Evolutionary conservation across 2,113 vertebrate species (phyloP), one percentile per base, ranked within the genome.

Genomic region (Perccottus glenii): DNA sequence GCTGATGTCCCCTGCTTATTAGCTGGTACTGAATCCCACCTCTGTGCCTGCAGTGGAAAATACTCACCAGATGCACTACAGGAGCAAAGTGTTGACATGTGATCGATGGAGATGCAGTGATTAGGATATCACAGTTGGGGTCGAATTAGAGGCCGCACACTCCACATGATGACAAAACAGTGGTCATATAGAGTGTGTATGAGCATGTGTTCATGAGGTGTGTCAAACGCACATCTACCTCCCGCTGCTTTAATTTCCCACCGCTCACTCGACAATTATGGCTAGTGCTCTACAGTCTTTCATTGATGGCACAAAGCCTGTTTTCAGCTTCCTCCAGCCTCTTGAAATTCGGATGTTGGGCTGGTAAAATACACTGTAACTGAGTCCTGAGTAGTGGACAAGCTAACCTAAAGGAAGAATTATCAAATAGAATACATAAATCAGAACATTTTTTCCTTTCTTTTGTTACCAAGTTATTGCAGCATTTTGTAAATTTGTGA

Each of bases 51-150:
- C 71, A 63, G 80, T 45, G 9, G 47, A n/a, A 56, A 56, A 55
- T 49, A 65, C 64, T 85, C 64, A 74, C 67, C 33, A 57, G 72
- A 67, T 56, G 64, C 75, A 72, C 55, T 67, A 47, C 48, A 67
- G 60, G 50, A 80, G 59, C 47, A 73, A 58, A 80, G 80, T 70
- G 63, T 77, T 76, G 73, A 82, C 79, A 81, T 67, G 56, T 5
- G n/a, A 85, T 87, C 83, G 76, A 86, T 87, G 64, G 62, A 78
- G 42, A 73, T 69, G 27, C 70, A 77, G 74, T 82, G 80, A 88
- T 84, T 72, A 69, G 43, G 66, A 80, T 72, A 77, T 81, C 75
- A 60, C 70, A 75, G 74, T 79, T 70, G 46, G 5, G 51, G 50
- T 70, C 73, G 65, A 72, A 52, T 58, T 60, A 3, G 60, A 63